Evolutionary conservation across 2,888 invertebrate species (phyloP).

Genomic region (Cheilosia vernalis): DNA sequence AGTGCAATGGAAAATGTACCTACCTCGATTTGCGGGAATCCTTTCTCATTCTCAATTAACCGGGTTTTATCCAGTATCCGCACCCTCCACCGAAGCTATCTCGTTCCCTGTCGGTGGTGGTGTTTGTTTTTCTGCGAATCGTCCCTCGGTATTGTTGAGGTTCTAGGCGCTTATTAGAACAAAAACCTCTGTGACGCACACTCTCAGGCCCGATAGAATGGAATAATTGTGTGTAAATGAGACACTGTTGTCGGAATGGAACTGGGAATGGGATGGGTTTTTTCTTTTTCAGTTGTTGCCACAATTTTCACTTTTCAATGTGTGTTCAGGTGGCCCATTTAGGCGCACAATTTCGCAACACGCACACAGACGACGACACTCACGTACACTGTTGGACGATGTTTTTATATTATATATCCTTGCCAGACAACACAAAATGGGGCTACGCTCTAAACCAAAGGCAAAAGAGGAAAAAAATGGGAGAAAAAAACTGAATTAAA

Average conservation of each 20-base stretch:
- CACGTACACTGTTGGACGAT: constrained; percentile 3
- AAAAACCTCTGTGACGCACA: constrained; percentile 4
- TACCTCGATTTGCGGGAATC: constrained; percentile 30
- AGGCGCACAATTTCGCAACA: constrained; percentile 21
- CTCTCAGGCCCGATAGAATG: constrained; percentile 4
- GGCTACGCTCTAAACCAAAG: constrained; percentile 1
- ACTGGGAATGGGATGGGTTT: background rate
- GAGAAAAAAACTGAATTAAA: background rate
- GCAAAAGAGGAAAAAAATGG: background rate
- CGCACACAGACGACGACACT: constrained; percentile 6
- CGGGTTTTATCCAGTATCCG: constrained; percentile 12
- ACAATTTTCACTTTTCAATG: constrained; percentile 47
- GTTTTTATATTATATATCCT: constrained; percentile 32
- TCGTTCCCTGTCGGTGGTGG: background rate
- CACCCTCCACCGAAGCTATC: background rate
- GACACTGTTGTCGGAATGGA: background rate
- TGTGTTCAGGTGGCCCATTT: constrained; percentile 39
- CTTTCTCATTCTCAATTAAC: constrained; percentile 33
- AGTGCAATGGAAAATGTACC: constrained; percentile 13
- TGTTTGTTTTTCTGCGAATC: background rate
- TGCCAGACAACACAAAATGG: constrained; percentile 42
- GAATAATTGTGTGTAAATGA: constrained; percentile 11
- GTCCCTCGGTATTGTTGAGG: constrained; percentile 25
- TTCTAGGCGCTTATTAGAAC: constrained; percentile 22
- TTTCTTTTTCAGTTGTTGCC: constrained; percentile 6